phyloP scores from a whole-genome alignment of 2,797 vertebrate species.

The Acropternis orthonyx region DNA sequence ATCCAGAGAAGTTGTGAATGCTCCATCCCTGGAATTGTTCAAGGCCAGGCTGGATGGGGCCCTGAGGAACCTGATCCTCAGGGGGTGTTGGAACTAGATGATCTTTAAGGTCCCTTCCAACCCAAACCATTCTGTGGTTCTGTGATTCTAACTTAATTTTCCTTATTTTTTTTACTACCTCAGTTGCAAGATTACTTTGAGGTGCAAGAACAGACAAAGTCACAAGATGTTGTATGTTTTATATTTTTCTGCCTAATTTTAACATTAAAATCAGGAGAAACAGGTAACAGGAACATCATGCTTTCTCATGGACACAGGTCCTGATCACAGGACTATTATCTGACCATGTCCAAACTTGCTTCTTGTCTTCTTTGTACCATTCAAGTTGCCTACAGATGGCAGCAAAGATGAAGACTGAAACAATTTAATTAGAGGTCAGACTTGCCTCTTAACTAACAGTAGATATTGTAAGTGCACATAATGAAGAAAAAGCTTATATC shows the following conservation, averaged over 20 bases:
- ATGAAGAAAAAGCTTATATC: neutral
- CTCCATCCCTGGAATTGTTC: neutral
- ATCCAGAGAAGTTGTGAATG: neutral
- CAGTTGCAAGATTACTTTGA: neutral
- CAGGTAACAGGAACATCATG: neutral
- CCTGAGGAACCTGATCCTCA: neutral
- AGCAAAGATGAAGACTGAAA: constrained; percentile 46
- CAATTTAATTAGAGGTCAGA: neutral
- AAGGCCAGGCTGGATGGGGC: neutral
- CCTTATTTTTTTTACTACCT: neutral
- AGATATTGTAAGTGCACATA: neutral
- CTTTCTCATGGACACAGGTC: neutral
- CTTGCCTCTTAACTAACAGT: neutral
- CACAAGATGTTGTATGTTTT: neutral
- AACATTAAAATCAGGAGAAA: neutral
- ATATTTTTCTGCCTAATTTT: neutral
- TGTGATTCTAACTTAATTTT: neutral
- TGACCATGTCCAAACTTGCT: neutral
- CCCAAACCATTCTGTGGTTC: neutral
- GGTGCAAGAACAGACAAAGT: neutral
- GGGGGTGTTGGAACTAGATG: neutral
- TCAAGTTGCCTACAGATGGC: constrained; percentile 38
- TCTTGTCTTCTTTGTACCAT: neutral
- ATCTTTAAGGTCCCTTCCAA: neutral
- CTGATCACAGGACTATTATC: neutral